Evolutionary conservation across 1,140 invertebrate species (phyloP).

Genomic region (Leguminivora glycinivorella): DNA sequence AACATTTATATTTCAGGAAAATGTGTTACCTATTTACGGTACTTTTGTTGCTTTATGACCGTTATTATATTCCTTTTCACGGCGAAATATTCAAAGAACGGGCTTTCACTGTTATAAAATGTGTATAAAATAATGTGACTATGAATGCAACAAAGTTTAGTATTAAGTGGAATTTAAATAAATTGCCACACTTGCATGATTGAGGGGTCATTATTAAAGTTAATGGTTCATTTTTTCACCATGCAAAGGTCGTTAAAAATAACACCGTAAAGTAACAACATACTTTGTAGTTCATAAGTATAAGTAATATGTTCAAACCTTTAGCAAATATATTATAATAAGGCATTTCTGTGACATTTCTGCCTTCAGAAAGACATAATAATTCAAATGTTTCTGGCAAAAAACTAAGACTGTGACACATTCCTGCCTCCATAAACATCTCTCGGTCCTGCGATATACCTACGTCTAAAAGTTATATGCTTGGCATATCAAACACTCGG

Average conservation of each 20-base stretch:
- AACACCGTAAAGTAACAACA: no score
- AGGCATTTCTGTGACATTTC: no score
- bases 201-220: no score
- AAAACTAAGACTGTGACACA: no score
- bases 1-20: conserved; percentile 26
- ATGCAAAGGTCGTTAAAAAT: no score
- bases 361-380: no score
- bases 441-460: neutral
- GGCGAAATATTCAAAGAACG: neutral
- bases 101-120: conserved; percentile 1
- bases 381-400: no score
- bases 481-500: neutral
- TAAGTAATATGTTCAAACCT: no score
- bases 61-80: conserved; percentile 18
- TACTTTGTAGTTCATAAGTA: no score
- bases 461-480: neutral
- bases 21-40: conserved; percentile 26
- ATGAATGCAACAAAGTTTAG: neutral
- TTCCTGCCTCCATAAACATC: no score
- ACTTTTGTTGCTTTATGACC: conserved; percentile 20
- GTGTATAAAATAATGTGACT: neutral
- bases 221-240: no score
- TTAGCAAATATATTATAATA: no score
- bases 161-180: neutral
- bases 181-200: neutral